These are phyloP conservation scores for Panzeria rudis DNA, from an alignment of 2,888 invertebrate genomes.

Conservation along the genomic window DNA sequence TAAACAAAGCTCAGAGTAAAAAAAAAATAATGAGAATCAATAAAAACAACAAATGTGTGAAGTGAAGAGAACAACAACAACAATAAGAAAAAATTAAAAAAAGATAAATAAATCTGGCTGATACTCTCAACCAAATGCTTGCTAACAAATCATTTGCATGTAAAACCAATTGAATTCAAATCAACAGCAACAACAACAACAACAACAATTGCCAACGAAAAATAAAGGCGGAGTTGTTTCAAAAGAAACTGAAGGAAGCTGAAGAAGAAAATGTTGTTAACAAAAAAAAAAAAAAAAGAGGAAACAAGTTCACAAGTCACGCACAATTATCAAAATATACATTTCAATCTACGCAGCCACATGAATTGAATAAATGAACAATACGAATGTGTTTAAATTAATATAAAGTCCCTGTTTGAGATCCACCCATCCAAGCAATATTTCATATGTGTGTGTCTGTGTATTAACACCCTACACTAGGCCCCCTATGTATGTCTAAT, in stretches of 20 bases:
- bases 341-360: conserved; percentile 65
- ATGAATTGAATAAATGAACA: conserved; percentile 60
- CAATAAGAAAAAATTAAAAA: not conserved
- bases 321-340: conserved; percentile 71
- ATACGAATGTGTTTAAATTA: conserved; percentile 40
- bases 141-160: conserved; percentile 64
- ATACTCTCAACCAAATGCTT: conserved; percentile 8
- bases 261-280: not conserved
- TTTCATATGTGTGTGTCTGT: not conserved
- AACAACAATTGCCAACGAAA: conserved; percentile 22
- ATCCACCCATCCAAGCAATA: conserved; percentile 30
- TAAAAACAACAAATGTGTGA: conserved; percentile 57
- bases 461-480: not conserved
- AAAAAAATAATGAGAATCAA: conserved; percentile 55
- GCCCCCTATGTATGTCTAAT: not conserved
- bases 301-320: conserved; percentile 70
- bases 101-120: conserved; percentile 24
- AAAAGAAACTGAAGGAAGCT: conserved; percentile 37
- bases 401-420: conserved; percentile 44
- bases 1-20: conserved; percentile 35
- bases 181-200: conserved; percentile 46
- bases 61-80: not conserved
- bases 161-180: conserved; percentile 67
- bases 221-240: conserved; percentile 40
- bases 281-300: conserved; percentile 9